phyloP scores from a whole-genome alignment of 2,113 vertebrate species.

The Hypanus sabinus region DNA sequence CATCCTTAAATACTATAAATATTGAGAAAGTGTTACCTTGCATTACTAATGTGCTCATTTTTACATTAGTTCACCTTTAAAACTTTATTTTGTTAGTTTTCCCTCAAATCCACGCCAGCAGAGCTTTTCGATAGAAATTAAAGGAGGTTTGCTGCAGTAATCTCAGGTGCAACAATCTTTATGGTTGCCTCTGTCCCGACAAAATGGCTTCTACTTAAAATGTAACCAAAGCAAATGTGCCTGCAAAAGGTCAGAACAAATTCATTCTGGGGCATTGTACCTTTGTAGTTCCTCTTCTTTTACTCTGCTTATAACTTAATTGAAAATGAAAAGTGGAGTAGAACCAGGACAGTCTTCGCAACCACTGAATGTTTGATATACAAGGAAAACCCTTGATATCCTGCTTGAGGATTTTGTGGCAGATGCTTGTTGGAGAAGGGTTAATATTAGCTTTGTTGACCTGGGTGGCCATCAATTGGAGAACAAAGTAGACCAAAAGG shows the following conservation, averaged over 20 bases:
- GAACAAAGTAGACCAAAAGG: neutral
- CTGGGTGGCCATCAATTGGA: neutral
- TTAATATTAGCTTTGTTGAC: neutral
- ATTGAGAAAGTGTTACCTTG: neutral
- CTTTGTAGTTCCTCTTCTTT: too few relatives aligned
- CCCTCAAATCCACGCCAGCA: neutral
- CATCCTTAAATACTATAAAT: neutral
- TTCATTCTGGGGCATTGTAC: neutral
- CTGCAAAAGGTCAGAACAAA: neutral
- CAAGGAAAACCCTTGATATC: neutral
- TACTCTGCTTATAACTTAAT: neutral
- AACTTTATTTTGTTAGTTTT: neutral
- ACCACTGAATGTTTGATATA: neutral
- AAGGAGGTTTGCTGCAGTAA: neutral
- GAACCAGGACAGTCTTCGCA: neutral
- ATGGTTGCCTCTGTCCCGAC: neutral
- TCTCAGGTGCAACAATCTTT: neutral
- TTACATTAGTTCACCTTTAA: neutral
- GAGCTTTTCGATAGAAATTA: neutral
- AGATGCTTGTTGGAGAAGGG: neutral
- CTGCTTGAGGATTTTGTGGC: neutral
- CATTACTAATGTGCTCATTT: neutral
- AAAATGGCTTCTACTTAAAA: neutral
- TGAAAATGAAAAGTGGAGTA: neutral
- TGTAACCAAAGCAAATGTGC: neutral